Evolutionary conservation across 2,888 invertebrate genomes (phyloP), one percentile per base, ranked within the genome.

Genomic region (Mythimna pallens): DNA sequence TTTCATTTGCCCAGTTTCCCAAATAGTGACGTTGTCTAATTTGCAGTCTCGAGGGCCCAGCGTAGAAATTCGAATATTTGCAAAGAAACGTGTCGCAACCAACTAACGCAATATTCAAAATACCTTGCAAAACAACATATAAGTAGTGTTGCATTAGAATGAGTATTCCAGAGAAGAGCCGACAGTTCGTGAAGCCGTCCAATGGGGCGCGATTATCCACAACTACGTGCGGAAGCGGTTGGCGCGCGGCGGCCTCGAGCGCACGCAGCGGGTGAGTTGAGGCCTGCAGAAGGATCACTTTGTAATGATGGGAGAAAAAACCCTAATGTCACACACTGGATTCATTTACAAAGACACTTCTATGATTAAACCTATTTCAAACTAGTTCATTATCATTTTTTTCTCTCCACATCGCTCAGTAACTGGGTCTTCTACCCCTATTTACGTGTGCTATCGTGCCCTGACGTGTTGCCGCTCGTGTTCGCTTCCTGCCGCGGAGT

Each of bases 401-500:
- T 3, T 36, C 22, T 20, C 6, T 22, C 20, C 6, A n/a, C 17
- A 25, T 10, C 5, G 0, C 20, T 4, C 4, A 1, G 4, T 20
- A 4, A 43, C 50, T 82, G 58, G 34, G 9, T 50, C 30, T 82
- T 59, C 62, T 80, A 12, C 9, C 4, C 25, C 10, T 9, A n/a
- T 6, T 17, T 3, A 0, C 54, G 25, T 20, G 25, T 25, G 62
- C 36, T 1, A n/a, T 14, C 52, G 47, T 57, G 14, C 36, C 59
- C 43, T 61, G 40, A 40, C 61, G 61, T 65, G 69, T 65, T 79
- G 61, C 69, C 70, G 61, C 67, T 74, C 80, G 78, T 70, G 65
- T 59, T 70, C 61, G 76, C 80, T 85, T 85, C 84, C 84, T 84
- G 76, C 65, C 66, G 66, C 73, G 62, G 57, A 85, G 86, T 86